Conservation (phyloP, 2,888 invertebrate genomes). For the Apantesis nais region DNA sequence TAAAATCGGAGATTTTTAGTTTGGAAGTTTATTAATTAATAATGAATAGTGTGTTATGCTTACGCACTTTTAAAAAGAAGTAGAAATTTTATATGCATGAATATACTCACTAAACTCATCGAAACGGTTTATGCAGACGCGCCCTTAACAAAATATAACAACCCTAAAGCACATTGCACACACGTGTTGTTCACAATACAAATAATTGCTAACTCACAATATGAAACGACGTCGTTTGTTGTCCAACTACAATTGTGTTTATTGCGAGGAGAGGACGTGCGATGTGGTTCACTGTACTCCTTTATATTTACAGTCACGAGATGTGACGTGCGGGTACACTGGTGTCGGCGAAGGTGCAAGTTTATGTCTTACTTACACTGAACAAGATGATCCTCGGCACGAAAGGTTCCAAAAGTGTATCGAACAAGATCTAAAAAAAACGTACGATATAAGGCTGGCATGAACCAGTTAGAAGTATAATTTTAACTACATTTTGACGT, state of each 20-base stretch:
- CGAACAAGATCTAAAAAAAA: background rate
- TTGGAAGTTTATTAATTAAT: slow-evolving; percentile 15
- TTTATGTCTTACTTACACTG: background rate
- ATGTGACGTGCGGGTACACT: background rate
- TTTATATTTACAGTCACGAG: background rate
- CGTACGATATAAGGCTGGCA: too few species aligned
- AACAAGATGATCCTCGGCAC: background rate
- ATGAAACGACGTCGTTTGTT: background rate
- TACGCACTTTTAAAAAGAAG: background rate
- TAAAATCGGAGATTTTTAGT: background rate
- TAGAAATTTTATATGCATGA: background rate
- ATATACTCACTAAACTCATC: background rate
- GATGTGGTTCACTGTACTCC: background rate
- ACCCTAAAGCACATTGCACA: background rate
- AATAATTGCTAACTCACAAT: slow-evolving; percentile 14
- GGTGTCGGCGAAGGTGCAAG: background rate
- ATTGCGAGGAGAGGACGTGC: background rate
- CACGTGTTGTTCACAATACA: slow-evolving; percentile 14
- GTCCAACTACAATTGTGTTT: background rate
- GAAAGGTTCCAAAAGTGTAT: background rate
- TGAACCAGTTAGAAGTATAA: too few species aligned
- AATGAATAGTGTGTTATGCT: background rate
- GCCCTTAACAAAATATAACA: background rate
- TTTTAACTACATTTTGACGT: too few species aligned
- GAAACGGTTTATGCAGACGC: background rate